A percentile compares a stretch with the other conserved stretches of the same genome.
Conservation (phyloP, 2,113 vertebrate genomes). For the Hipposideros armiger region DNA sequence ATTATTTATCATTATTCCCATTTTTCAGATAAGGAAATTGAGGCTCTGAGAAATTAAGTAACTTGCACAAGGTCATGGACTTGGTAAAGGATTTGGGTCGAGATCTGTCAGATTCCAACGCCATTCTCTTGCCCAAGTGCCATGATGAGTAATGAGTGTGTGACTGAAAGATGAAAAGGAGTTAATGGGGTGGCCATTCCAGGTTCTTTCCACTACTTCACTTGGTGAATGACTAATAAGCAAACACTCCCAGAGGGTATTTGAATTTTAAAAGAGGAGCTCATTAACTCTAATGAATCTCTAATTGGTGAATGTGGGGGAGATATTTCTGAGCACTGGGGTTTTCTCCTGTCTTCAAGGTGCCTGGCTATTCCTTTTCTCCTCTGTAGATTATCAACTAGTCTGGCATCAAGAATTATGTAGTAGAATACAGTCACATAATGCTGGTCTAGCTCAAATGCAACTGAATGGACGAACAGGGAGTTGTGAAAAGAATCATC, state of each 20-base stretch:
- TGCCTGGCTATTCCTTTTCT: conserved; percentile 42
- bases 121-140: neutral
- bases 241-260: conserved; percentile 73
- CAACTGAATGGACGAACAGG: neutral
- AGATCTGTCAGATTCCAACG: conserved; percentile 59
- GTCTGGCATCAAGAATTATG: conserved; percentile 22
- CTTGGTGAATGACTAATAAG: conserved; percentile 72
- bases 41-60: conserved; percentile 51
- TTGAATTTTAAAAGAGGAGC: conserved; percentile 81
- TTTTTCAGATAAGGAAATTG: conserved; percentile 68
- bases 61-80: conserved; percentile 36
- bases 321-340: conserved; percentile 61
- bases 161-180: conserved; percentile 52
- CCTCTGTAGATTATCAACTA: neutral
- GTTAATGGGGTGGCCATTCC: conserved; percentile 56
- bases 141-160: conserved; percentile 61
- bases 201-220: conserved; percentile 71
- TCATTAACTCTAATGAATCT: conserved; percentile 81
- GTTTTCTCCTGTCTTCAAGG: conserved; percentile 65
- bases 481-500: neutral
- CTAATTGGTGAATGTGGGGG: conserved; percentile 75
- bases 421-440: conserved; percentile 3
- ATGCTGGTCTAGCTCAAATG: neutral
- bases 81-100: conserved; percentile 33
- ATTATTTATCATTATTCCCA: conserved; percentile 37